Percentiles rank a stretch among this genome's conserved stretches.
These are phyloP conservation scores for Epizoanthus ramosus DNA, from an alignment of 92 coral and sea anemone genomes.

Conservation along the genomic window DNA sequence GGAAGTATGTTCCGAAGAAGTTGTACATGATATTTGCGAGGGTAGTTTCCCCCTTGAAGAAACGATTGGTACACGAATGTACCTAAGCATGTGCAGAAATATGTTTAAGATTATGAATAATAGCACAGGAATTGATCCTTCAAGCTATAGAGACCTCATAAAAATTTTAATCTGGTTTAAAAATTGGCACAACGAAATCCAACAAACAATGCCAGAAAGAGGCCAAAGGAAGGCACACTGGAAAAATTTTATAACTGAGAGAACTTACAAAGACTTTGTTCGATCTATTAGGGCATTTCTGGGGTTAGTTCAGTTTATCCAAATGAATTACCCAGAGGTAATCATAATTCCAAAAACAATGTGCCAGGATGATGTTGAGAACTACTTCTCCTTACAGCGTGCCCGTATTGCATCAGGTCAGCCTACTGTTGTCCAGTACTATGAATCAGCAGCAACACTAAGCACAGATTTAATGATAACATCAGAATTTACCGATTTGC, in stretches of 20 bases:
- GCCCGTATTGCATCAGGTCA: constrained; percentile 45
- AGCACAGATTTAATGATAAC: constrained; percentile 9
- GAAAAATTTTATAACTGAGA: not conserved
- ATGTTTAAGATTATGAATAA: constrained; percentile 28
- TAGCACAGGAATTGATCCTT: constrained; percentile 25
- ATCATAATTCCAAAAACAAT: constrained; percentile 54
- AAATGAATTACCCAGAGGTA: constrained; percentile 43
- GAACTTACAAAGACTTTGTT: not conserved
- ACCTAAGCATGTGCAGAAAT: constrained; percentile 10
- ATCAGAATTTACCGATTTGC: constrained; percentile 20
- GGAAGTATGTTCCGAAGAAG: not conserved
- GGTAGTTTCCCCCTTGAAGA: constrained; percentile 5
- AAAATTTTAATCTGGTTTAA: constrained; percentile 12
- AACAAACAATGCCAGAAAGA: constrained; percentile 10
- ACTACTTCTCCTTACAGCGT: constrained; percentile 56
- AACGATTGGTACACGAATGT: constrained; percentile 27
- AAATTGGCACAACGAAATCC: not conserved
- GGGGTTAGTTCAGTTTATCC: constrained; percentile 62
- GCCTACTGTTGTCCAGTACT: constrained; percentile 36
- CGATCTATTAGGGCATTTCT: constrained; percentile 54
- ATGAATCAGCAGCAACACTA: constrained; percentile 43
- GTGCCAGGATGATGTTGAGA: constrained; percentile 70
- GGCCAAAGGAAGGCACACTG: not conserved
- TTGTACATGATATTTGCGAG: constrained; percentile 19
- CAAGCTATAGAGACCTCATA: constrained; percentile 12